Percentiles rank a stretch among this genome's conserved stretches.
Evolutionary conservation across 2,113 vertebrate genomes (phyloP).

Genomic region (Sceloporus tristichus): DNA sequence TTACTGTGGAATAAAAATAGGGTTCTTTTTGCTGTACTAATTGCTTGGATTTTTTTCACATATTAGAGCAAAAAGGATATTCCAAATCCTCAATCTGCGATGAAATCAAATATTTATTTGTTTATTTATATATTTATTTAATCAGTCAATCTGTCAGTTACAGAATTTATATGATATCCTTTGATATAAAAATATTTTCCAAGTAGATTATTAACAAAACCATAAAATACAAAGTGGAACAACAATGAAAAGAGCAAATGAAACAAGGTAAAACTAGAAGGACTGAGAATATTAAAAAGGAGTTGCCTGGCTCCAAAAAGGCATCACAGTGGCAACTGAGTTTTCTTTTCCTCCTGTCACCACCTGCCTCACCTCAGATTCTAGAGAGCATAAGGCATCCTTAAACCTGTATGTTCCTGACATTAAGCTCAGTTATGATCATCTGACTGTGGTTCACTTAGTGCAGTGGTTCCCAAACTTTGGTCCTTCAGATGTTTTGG

Average conservation of each 20-base stretch:
- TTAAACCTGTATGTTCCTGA: too few relatives aligned
- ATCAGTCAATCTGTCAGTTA: too few relatives aligned
- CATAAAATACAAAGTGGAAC: background rate
- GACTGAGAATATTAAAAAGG: too few relatives aligned
- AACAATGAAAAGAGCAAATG: background rate
- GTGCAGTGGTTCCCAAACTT: too few relatives aligned
- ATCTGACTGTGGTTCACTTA: too few relatives aligned
- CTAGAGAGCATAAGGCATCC: background rate
- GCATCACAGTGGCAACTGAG: background rate
- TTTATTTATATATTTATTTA: background rate
- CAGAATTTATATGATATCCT: background rate
- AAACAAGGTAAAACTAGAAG: too few relatives aligned
- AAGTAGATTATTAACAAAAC: background rate
- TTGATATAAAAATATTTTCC: background rate
- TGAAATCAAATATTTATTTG: background rate
- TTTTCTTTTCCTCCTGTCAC: too few relatives aligned
- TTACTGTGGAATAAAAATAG: constrained; percentile 50
- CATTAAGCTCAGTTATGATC: too few relatives aligned
- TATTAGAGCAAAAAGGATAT: constrained; percentile 62
- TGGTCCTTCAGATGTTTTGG: too few relatives aligned
- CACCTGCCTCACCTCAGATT: background rate
- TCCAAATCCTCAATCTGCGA: background rate
- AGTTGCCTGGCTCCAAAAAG: background rate
- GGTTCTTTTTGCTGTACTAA: constrained; percentile 51
- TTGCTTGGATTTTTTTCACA: constrained; percentile 11